Percentiles rank a stretch among this genome's conserved stretches.
Conservation (phyloP, 1,140 invertebrate species). For the Sipha flava region DNA sequence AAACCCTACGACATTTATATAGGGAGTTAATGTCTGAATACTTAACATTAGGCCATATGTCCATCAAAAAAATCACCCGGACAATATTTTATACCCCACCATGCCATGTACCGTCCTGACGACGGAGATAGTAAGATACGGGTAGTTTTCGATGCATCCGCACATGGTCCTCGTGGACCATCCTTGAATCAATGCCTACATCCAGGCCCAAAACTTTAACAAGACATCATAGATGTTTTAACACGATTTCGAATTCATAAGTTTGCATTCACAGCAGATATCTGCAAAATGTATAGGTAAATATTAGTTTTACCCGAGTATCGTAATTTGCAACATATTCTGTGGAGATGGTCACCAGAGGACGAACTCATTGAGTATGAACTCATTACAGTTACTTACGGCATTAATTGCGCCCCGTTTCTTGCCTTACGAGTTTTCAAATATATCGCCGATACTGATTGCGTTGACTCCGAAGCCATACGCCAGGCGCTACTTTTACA, state of each 20-base stretch:
- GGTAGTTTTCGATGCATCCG: constrained; percentile 41
- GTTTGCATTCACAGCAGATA: constrained; percentile 40
- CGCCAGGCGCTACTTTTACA: too few species aligned
- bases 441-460: too few species aligned
- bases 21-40: constrained; percentile 40
- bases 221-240: constrained; percentile 43
- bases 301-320: constrained; percentile 33
- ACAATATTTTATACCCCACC: constrained; percentile 39
- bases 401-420: too few species aligned
- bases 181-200: constrained; percentile 38
- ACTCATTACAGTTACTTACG: too few species aligned
- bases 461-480: too few species aligned
- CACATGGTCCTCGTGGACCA: constrained; percentile 32
- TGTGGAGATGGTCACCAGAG: constrained; percentile 38
- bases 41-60: constrained; percentile 38
- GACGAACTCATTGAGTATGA: background rate
- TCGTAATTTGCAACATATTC: constrained; percentile 41
- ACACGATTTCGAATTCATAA: constrained; percentile 40
- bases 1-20: constrained; percentile 26
- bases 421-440: too few species aligned
- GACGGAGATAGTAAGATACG: constrained; percentile 39
- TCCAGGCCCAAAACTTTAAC: constrained; percentile 41
- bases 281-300: constrained; percentile 38
- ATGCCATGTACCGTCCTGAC: constrained; percentile 36
- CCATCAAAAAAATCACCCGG: background rate